phyloP scores from a whole-genome alignment of 2,113 vertebrate genomes.

The Eulemur rufifrons region DNA sequence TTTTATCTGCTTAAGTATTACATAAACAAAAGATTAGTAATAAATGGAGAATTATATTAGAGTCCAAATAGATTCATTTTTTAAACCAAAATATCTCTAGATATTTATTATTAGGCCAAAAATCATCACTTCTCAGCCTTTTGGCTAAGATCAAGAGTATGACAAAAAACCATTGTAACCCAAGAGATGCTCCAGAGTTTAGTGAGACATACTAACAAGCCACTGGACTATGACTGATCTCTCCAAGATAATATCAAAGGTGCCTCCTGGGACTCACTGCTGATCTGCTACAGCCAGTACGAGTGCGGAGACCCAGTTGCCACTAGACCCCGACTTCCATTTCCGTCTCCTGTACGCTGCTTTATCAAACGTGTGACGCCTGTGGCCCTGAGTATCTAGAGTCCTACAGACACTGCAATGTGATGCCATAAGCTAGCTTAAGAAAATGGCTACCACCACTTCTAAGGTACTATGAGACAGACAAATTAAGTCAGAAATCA shows the following conservation, averaged over 20 bases:
- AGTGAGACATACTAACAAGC: neutral
- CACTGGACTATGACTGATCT: neutral
- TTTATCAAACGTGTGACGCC: neutral
- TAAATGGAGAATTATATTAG: neutral
- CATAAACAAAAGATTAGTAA: neutral
- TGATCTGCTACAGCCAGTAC: neutral
- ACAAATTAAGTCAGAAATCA: constrained; percentile 14
- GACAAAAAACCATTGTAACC: neutral
- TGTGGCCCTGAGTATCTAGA: neutral
- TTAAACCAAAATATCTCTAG: neutral
- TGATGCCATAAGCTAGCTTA: neutral
- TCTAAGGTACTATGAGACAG: neutral
- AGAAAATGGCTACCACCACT: neutral
- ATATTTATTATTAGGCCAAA: neutral
- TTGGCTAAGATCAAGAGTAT: too few species aligned
- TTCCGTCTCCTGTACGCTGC: neutral
- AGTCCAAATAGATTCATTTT: neutral
- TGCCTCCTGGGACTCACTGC: neutral
- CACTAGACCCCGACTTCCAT: neutral
- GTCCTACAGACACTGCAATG: neutral
- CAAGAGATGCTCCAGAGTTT: neutral
- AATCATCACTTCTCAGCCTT: too few species aligned
- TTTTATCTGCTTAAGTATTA: constrained; percentile 6
- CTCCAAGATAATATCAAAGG: neutral
- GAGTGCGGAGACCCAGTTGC: neutral